These are phyloP conservation scores for Tragelaphus buxtoni DNA, from an alignment of 2,113 vertebrate species.

Conservation along the genomic window DNA sequence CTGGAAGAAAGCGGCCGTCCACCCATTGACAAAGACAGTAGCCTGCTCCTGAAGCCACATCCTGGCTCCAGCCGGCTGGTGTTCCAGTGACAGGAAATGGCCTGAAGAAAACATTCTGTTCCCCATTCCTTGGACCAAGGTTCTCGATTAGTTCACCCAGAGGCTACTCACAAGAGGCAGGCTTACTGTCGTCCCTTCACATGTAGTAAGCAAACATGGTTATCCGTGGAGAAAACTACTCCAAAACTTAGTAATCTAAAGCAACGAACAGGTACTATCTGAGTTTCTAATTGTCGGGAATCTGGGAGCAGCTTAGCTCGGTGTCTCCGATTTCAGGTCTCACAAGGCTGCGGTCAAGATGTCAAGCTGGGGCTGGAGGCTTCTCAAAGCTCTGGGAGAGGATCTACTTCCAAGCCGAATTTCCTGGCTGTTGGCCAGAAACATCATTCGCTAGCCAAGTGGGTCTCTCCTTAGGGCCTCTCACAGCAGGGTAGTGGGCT, in stretches of 20 bases:
- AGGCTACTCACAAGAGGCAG: background rate
- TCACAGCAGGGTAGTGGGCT: background rate
- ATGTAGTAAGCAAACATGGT: background rate
- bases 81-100: background rate
- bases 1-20: background rate
- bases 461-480: background rate
- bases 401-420: background rate
- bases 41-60: background rate
- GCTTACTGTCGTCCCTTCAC: background rate
- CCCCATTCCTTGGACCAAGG: background rate
- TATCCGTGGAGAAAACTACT: background rate
- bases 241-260: background rate
- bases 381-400: background rate
- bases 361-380: too few species aligned
- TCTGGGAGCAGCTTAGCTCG: background rate
- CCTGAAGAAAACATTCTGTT: background rate
- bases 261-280: background rate
- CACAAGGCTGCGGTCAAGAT: background rate
- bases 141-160: background rate
- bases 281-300: background rate
- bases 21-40: background rate
- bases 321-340: background rate
- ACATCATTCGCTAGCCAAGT: background rate
- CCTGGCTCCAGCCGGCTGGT: background rate
- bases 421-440: background rate